These are phyloP conservation scores for Sarcophaga variegata DNA, from an alignment of 2,888 invertebrate species.

Conservation along the genomic window DNA sequence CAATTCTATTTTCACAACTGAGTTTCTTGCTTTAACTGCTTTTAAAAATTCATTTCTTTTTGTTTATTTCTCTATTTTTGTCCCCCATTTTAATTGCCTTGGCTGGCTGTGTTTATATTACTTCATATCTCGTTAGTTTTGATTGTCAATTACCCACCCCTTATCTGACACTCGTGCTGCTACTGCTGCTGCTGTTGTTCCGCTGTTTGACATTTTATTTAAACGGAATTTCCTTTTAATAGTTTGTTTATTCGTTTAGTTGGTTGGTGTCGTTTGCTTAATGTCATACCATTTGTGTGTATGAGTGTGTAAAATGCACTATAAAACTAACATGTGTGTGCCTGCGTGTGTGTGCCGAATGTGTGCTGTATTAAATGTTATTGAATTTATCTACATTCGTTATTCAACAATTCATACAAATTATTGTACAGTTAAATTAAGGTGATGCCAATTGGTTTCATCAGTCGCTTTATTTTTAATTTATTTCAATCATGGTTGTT, in stretches of 20 bases:
- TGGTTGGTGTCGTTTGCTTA: not conserved
- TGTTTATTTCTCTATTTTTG: no score
- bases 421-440: not conserved
- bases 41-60: no score
- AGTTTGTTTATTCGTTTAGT: constrained; percentile 6
- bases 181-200: constrained; percentile 8
- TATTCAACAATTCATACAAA: not conserved
- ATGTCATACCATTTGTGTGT: not conserved
- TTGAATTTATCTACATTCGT: not conserved
- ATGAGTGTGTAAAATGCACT: not conserved
- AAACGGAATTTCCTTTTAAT: constrained; percentile 54
- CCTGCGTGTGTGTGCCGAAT: not conserved
- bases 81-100: no score
- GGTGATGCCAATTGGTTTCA: not conserved
- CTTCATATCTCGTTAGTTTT: not conserved
- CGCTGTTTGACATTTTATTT: constrained; percentile 44
- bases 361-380: not conserved
- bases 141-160: constrained; percentile 20
- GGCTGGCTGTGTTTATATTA: not conserved
- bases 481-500: no score
- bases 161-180: constrained; percentile 14
- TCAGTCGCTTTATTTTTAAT: not conserved
- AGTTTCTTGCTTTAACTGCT: no score
- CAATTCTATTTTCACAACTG: no score
- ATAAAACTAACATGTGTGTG: not conserved